Evolutionary conservation across 2,888 invertebrate genomes (phyloP), one percentile per base, ranked within the genome.

Genomic region (Aromia moschata): DNA sequence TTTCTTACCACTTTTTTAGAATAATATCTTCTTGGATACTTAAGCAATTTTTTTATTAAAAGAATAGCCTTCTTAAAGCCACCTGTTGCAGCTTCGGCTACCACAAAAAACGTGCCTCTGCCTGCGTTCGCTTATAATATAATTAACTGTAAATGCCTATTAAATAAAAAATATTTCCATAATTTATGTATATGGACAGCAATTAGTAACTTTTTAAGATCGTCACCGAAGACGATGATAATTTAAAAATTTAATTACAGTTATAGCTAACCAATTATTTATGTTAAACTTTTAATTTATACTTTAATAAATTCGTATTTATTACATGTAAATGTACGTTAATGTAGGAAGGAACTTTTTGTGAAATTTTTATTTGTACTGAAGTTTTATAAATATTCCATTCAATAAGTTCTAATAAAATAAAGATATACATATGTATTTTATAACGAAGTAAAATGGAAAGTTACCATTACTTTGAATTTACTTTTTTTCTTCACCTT

Each of bases 261-360:
- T 18, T 18, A 20, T 40, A 9, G 9, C 43, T 20, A 25, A 30
- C 10, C 30, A 17, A 40, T 40, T 40, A 40, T 20, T 43, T 43
- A 20, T 11, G 11, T 1, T 18, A 12, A 44, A 44, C 25, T 44
- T 25, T 30, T 25, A 44, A 44, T 44, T 44, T 44, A 44, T 44
- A 44, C 12, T 44, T 44, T 44, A 44, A 44, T 44, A 44, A 44
- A 44, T 44, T 25, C 17, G 10, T 17, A 16, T 41, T 7, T 16
- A 16, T 41, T n/a, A n/a, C n/a, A n/a, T n/a, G n/a, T n/a, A n/a
- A n/a, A n/a, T n/a, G n/a, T n/a, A n/a, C n/a, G n/a, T n/a, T n/a
- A n/a, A 37, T 7, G 37, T 10, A 33, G 11, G 11, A 33, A 33
- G n/a, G 2, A 7, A 11, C 33, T 11, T 7, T 11, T 9, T 33